phyloP scores from a whole-genome alignment of 1,140 invertebrate species.

The Holcopasites calliopsidis region DNA sequence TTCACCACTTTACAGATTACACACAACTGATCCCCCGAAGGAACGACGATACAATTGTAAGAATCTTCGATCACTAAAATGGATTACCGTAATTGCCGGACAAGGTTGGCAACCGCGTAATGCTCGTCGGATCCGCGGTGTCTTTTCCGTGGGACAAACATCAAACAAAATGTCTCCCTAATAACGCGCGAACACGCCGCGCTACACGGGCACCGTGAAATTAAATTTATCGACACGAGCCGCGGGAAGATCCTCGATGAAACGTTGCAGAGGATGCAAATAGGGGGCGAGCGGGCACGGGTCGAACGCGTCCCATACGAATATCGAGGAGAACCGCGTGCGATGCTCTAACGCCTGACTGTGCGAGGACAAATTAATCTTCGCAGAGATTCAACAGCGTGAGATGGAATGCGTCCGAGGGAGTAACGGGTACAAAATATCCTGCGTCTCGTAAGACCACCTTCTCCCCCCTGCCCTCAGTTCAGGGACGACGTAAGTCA shows the following conservation, averaged over 20 bases:
- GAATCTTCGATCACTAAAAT: slow-evolving; percentile 2
- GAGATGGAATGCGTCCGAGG: slow-evolving; percentile 52
- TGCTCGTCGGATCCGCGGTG: no score
- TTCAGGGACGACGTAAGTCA: slow-evolving; percentile 35
- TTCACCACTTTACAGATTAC: not conserved
- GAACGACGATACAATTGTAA: not conserved
- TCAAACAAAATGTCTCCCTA: not conserved
- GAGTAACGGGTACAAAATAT: slow-evolving; percentile 54
- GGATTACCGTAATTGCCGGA: not conserved
- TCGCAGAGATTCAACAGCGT: slow-evolving; percentile 27
- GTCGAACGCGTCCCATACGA: not conserved
- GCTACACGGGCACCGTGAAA: not conserved
- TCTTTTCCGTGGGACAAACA: not conserved
- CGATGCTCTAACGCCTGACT: not conserved
- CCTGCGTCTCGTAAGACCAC: slow-evolving; percentile 34
- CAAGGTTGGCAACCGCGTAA: not conserved
- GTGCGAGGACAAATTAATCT: slow-evolving; percentile 42
- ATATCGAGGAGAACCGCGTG: not conserved
- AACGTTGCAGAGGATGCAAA: no score
- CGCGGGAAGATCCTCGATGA: not conserved
- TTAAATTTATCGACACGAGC: not conserved
- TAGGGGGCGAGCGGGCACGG: not conserved
- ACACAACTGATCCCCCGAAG: not conserved
- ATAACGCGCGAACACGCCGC: no score
- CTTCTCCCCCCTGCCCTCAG: slow-evolving; percentile 9